phyloP scores from a whole-genome alignment of 2,113 vertebrate genomes.

The Miniopterus natalensis region DNA sequence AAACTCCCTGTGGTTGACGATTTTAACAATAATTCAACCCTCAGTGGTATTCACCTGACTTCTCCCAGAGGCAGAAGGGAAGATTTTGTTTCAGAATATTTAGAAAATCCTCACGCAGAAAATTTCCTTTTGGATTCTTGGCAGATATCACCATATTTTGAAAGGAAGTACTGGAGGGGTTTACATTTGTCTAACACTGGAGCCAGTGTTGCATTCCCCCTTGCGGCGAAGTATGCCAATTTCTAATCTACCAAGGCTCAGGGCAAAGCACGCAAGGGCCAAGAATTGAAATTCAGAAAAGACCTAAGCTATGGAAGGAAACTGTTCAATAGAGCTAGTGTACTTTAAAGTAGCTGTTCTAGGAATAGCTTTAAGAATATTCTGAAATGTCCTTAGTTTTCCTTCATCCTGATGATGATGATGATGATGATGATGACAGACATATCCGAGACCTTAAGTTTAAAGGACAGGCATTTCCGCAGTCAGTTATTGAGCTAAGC shows the following conservation, averaged over 20 bases:
- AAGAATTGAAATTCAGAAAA: constrained; percentile 49
- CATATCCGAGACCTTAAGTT: background rate
- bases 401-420: background rate
- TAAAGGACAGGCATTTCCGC: background rate
- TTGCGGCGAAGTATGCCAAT: constrained; percentile 43
- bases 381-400: constrained; percentile 49
- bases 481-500: constrained; percentile 16
- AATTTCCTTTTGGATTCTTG: constrained; percentile 40
- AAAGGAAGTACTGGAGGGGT: constrained; percentile 24
- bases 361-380: constrained; percentile 2
- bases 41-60: constrained; percentile 23
- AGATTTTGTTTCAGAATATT: constrained; percentile 52
- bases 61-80: background rate
- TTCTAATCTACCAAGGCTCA: constrained; percentile 1
- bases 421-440: background rate
- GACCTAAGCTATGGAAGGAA: constrained; percentile 2
- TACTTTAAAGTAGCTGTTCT: constrained; percentile 38
- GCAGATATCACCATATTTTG: constrained; percentile 17
- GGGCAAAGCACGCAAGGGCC: constrained; percentile 1
- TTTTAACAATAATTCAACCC: constrained; percentile 59
- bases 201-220: constrained; percentile 27
- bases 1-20: constrained; percentile 6
- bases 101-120: constrained; percentile 12
- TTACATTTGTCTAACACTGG: constrained; percentile 8
- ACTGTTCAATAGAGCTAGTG: background rate